Evolutionary conservation across 2,888 invertebrate genomes (phyloP), one percentile per base, ranked within the genome.

Genomic region (Sipunculus nudus): DNA sequence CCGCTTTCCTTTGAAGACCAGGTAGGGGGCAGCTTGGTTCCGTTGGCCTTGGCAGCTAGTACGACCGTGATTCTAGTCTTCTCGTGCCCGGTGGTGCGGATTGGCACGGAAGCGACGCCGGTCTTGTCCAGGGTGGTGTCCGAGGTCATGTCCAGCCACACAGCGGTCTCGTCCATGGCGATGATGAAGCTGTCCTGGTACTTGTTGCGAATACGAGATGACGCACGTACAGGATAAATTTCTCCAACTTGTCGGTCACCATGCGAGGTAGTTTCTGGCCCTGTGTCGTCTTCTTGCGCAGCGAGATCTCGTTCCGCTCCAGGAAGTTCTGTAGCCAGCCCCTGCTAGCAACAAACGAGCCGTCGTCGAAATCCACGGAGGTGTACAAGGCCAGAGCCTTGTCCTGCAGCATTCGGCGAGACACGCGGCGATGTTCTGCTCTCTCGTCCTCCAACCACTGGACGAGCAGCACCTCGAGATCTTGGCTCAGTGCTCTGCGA

Each of bases 31-130:
- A 47, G 23, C 28, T 68, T 68, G 10, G 13, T 16, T 3, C 68
- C 68, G 49, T 73, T 54, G 1, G 32, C 38, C 23, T 61, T 61
- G 10, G 70, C 68, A 2, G 67, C 47, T 5, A 69, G 61, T 40
- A 68, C 50, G 5, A 73, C 70, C 13, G 72, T 69, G 19, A 73
- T 43, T 21, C 63, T 71, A 25, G 54, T 28, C 29, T 69, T 69
- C 13, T 69, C 72, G 53, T 69, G 72, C 0, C 69, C 69, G 13
- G 73, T 72, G n/a, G 71, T 35, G 13, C 35, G 47, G 10, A 69
- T 26, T 4, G 70, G 41, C 10, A 69, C 67, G 16, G 67, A 59
- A 25, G 68, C 72, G 10, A 63, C 52, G 4, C 69, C 69, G 19
- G 28, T 61, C 8, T 29, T 8, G 19, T 63, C 63, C 16, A 61